Percentiles rank a stretch among this genome's conserved stretches.
Conservation (phyloP, 2,888 invertebrate genomes). For the Xestobium rufovillosum region DNA sequence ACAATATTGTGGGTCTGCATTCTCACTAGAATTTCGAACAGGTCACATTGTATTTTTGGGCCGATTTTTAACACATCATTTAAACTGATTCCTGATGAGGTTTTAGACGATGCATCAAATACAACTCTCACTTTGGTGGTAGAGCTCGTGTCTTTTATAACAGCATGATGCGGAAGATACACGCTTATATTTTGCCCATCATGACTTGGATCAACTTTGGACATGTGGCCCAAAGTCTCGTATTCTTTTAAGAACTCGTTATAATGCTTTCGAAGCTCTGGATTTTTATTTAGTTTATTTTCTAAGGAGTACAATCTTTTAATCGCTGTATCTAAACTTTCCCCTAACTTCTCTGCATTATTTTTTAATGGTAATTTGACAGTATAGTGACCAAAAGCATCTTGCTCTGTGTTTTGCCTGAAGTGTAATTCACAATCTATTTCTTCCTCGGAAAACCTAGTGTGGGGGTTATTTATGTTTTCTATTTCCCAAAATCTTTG, state of each 20-base stretch:
- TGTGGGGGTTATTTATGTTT: too few relatives aligned
- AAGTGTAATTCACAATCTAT: too few relatives aligned
- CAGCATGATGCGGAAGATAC: slow-evolving; percentile 17
- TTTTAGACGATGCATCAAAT: slow-evolving; percentile 17
- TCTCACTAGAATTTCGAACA: slow-evolving; percentile 10
- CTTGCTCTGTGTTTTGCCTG: too few relatives aligned
- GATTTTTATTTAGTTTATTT: slow-evolving; percentile 12
- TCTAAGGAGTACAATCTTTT: slow-evolving; percentile 16
- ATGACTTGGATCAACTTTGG: neutral
- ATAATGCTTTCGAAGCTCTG: slow-evolving; percentile 13
- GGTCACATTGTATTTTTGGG: slow-evolving; percentile 15
- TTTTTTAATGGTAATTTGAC: too few relatives aligned
- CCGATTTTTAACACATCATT: slow-evolving; percentile 16
- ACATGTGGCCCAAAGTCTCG: slow-evolving; percentile 24
- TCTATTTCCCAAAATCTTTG: too few relatives aligned
- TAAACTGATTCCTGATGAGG: slow-evolving; percentile 13
- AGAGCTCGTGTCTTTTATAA: slow-evolving; percentile 14
- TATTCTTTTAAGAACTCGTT: slow-evolving; percentile 23
- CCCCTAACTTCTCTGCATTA: neutral
- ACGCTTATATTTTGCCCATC: neutral
- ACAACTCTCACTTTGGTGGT: slow-evolving; percentile 20
- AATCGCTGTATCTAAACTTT: slow-evolving; percentile 8
- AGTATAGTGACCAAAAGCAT: too few relatives aligned
- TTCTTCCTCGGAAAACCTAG: too few relatives aligned
- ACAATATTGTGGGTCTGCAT: slow-evolving; percentile 8